Base-by-base conservation (phyloP, 64 coral and sea anemone genomes). In the Montipora capricornis region DNA sequence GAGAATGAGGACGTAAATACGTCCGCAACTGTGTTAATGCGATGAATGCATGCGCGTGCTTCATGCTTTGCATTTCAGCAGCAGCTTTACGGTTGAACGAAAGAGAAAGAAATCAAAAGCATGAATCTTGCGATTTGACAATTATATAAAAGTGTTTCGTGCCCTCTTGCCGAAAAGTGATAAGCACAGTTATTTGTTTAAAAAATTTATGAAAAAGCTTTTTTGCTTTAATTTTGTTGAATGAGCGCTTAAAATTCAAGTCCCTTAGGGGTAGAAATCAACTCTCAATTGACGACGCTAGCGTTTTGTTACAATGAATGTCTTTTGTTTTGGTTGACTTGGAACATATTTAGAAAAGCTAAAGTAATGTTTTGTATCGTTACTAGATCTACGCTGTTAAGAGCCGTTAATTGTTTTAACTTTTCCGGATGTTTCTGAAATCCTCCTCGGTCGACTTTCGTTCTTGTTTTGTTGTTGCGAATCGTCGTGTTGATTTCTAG, bases 11-110 rank as follows among this genome's bases (percentile, higher is more conserved):
- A 73, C 67, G 48, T 70, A 20, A 20, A 86, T 24, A 8, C 11
- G 11, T 57, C 53, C 6, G 53, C 53, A 11, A 57, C 53, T 57
- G 53, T 57, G 37, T 5, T 57, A 37, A 57, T 57, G 11, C 59
- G 49, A 4, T 17, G 14, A 14, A 8, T 46, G 20, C 57, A 48
- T 71, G 47, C 19, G 66, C 74, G 37, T 12, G 37, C 47, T n/a
- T 22, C 68, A 69, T 52, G 57, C 19, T 51, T 77, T 52, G 68
- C 68, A 77, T 44, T 82, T 83, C 77, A 24, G 20, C 26, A 73
- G 47, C 66, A 71, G 77, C 69, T 51, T 79, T 44, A 85, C 68
- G 66, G 49, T 86, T 62, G 12, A 47, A 49, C 37, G 82, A 68
- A 46, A 46, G 67, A 17, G 13, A 73, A 86, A 47, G 7, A 4